phyloP scores from a whole-genome alignment of 2,888 invertebrate genomes.

The Podotricha telesiphe region DNA sequence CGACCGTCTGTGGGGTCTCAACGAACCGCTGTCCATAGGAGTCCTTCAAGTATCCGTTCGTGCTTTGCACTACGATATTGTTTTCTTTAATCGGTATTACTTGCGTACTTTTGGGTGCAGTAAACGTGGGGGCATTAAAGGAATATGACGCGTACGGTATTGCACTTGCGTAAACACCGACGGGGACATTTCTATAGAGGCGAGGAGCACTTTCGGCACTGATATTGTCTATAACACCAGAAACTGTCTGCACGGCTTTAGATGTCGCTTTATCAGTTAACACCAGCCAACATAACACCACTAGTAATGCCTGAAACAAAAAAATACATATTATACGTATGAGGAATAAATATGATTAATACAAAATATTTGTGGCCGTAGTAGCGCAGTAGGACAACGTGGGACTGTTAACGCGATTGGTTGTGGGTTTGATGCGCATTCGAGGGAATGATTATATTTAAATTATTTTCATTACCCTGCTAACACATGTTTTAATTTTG shows the following conservation, averaged over 20 bases:
- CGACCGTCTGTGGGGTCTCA: conserved; percentile 60
- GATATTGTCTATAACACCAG: conserved; percentile 59
- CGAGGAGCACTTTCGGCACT: conserved; percentile 67
- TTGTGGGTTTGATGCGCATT: too few relatives aligned
- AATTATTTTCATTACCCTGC: too few relatives aligned
- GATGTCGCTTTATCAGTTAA: conserved; percentile 54
- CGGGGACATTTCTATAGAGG: conserved; percentile 63
- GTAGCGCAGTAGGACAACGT: too few relatives aligned
- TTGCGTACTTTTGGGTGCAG: conserved; percentile 59
- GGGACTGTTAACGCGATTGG: too few relatives aligned
- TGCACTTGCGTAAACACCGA: conserved; percentile 69
- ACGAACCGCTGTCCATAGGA: conserved; percentile 75
- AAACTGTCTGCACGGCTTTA: conserved; percentile 53
- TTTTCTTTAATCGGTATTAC: conserved; percentile 63
- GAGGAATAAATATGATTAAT: too few relatives aligned
- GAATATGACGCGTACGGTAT: conserved; percentile 70
- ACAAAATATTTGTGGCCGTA: too few relatives aligned
- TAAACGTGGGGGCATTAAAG: conserved; percentile 61
- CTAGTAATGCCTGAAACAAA: conserved; percentile 60
- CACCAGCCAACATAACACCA: conserved; percentile 62
- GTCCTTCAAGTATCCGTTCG: conserved; percentile 66
- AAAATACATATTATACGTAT: neutral
- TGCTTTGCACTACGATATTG: conserved; percentile 55
- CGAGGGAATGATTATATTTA: too few relatives aligned
- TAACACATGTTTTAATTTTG: too few relatives aligned